Percentiles rank a stretch among this genome's conserved stretches.
Conservation (phyloP, 2,888 invertebrate genomes). For the Nymphalis urticae region DNA sequence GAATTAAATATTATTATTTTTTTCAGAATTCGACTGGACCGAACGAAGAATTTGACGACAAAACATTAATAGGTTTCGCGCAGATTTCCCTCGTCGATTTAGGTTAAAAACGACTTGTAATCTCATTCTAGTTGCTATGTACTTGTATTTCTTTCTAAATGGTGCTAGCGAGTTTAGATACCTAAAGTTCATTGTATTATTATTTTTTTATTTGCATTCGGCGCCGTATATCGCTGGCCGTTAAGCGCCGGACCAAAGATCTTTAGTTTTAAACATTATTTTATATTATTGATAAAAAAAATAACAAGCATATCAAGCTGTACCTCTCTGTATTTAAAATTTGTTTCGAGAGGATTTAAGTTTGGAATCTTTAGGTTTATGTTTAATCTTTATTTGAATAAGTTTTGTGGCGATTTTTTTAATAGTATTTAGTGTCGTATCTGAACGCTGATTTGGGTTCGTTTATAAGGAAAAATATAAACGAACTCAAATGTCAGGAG, state of each 20-base stretch:
- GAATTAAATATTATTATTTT: neutral
- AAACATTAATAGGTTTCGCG: constrained; percentile 96
- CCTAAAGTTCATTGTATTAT: constrained; percentile 21
- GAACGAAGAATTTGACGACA: constrained; percentile 95
- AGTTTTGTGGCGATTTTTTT: constrained; percentile 6
- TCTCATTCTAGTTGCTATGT: constrained; percentile 24
- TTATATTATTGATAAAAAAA: neutral
- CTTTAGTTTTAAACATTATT: constrained; percentile 31
- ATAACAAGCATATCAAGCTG: neutral
- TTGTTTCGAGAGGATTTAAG: neutral
- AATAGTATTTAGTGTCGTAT: neutral
- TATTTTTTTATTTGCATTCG: constrained; percentile 19
- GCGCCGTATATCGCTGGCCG: constrained; percentile 28
- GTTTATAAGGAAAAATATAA: too few relatives aligned
- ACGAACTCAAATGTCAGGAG: too few relatives aligned
- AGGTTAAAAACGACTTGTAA: constrained; percentile 18
- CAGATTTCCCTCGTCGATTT: constrained; percentile 92
- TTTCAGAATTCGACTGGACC: constrained; percentile 86
- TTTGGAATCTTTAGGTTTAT: constrained; percentile 3
- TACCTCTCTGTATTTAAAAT: constrained; percentile 2
- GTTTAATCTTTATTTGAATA: neutral
- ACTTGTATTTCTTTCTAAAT: constrained; percentile 33
- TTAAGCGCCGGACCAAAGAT: constrained; percentile 44
- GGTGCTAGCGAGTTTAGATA: constrained; percentile 33
- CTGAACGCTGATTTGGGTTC: neutral